Base-by-base conservation (phyloP, 1,140 invertebrate species). In the Apis florea region DNA sequence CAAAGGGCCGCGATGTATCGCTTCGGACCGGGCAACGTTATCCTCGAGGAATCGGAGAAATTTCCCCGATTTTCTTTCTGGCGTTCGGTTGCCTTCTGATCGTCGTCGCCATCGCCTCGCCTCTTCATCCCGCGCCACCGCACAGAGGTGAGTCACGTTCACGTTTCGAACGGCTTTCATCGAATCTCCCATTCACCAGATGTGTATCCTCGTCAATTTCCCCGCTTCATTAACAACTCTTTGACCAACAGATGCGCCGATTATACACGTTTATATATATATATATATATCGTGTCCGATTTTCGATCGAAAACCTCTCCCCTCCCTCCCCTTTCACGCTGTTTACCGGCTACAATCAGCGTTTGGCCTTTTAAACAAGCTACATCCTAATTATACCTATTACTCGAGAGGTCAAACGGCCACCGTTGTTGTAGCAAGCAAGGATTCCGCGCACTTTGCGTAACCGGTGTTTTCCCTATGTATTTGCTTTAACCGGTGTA, bases 91-190 rank as follows among this genome's bases (percentile, higher is more conserved):
- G 74, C 73, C 83, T 82, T 76, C 67, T 67, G 31, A 73, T 81
- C 81, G 24, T 81, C 81, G 24, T 78, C 68, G 68, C 75, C 80
- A 61, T 83, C 59, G 83, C 77, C 53, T 88, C 81, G 68, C 87
- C 85, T 67, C 80, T 89, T 77, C 86, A 77, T 79, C 86, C 81
- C 21, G 31, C 24, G 61, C 78, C 83, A 13, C 83, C 77, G 49
- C 71, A 86, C 19, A 51, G 24, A 85, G 85, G 86, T 88, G 79
- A 88, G 83, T 87, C 79, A 88, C 21, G 54, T 26, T 73, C 53
- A 49, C n/a, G 40, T 49, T 84, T 24, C 64, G 17, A 9, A 15
- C 40, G n/a, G 40, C 49, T 19, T 8, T 5, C 4, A 21, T 26
- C 67, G 8, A 56, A 54, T 24, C 31, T 6, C 10, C 8, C 31